phyloP scores from a whole-genome alignment of 2,888 invertebrate species.

The Pseudococcus viburni region DNA sequence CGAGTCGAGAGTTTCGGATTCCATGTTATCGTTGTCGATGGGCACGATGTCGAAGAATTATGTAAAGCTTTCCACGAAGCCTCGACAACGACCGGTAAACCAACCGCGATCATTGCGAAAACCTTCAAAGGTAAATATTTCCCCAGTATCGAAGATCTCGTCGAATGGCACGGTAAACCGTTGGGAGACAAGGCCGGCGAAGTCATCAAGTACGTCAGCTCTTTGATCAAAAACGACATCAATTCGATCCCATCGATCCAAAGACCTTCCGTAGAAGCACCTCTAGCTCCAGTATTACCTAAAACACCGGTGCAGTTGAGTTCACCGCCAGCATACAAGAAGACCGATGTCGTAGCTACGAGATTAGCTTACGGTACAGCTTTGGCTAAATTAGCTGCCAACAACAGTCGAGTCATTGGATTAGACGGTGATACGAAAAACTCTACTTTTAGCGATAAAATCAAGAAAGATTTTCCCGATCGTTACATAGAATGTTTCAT shows the following conservation, averaged over 20 bases:
- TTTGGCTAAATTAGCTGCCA: constrained; percentile 86
- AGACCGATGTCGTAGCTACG: constrained; percentile 86
- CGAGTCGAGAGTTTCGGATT: constrained; percentile 92
- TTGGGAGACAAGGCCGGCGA: constrained; percentile 85
- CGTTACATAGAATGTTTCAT: constrained; percentile 98
- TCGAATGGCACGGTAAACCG: constrained; percentile 99
- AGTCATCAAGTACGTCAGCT: constrained; percentile 73
- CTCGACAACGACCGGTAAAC: constrained; percentile 81
- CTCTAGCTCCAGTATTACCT: constrained; percentile 3
- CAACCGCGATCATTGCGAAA: constrained; percentile 95
- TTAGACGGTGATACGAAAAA: constrained; percentile 99
- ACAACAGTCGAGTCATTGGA: constrained; percentile 85
- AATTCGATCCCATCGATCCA: constrained; percentile 77
- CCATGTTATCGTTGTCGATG: constrained; percentile 93
- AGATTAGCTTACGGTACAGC: constrained; percentile 95
- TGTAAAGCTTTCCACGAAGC: constrained; percentile 91
- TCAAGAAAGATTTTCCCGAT: constrained; percentile 80
- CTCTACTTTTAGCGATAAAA: constrained; percentile 95
- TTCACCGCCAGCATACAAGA: constrained; percentile 86
- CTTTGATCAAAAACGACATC: constrained; percentile 76
- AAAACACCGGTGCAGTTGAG: constrained; percentile 81
- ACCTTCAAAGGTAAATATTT: constrained; percentile 95
- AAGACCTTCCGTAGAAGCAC: constrained; percentile 78
- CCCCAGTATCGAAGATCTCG: constrained; percentile 90
- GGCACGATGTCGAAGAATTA: constrained; percentile 93